These are phyloP conservation scores for Aphaenogaster ashmeadi DNA, from an alignment of 1,140 invertebrate genomes.

Conservation along the genomic window DNA sequence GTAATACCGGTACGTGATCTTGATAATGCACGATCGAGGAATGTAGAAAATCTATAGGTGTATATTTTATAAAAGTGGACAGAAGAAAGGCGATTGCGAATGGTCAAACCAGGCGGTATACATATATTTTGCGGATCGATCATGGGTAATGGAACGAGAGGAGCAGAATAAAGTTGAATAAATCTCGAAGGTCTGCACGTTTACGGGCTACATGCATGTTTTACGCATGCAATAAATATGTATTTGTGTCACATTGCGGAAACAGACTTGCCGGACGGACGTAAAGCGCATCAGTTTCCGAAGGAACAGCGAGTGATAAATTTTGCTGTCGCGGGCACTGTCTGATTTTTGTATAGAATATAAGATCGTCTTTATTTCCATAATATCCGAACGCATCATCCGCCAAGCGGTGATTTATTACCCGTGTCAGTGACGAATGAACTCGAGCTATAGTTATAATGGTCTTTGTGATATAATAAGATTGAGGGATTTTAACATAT, in stretches of 20 bases:
- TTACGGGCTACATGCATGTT: conserved; percentile 25
- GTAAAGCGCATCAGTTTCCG: conserved; percentile 53
- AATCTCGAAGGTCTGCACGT: conserved; percentile 36
- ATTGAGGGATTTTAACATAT: neutral
- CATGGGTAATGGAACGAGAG: conserved; percentile 8
- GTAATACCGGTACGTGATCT: neutral
- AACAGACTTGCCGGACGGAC: conserved; percentile 51
- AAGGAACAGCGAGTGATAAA: conserved; percentile 39
- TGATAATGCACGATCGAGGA: neutral
- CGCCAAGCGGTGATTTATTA: conserved; percentile 9
- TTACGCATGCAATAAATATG: conserved; percentile 67
- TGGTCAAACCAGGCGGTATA: neutral
- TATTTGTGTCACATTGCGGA: conserved; percentile 54
- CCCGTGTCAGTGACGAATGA: conserved; percentile 29
- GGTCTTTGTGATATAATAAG: conserved; percentile 23
- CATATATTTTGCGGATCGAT: conserved; percentile 42
- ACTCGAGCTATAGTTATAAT: conserved; percentile 25
- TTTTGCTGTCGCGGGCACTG: conserved; percentile 5
- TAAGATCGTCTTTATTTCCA: conserved; percentile 46
- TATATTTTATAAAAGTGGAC: conserved; percentile 3
- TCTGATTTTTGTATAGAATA: conserved; percentile 48
- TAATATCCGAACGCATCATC: conserved; percentile 10
- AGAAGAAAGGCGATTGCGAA: neutral
- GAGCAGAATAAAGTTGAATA: conserved; percentile 41
- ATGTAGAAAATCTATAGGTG: neutral